Evolutionary conservation across 2,888 invertebrate genomes (phyloP).

Genomic region (Exephanes ischioxanthus): DNA sequence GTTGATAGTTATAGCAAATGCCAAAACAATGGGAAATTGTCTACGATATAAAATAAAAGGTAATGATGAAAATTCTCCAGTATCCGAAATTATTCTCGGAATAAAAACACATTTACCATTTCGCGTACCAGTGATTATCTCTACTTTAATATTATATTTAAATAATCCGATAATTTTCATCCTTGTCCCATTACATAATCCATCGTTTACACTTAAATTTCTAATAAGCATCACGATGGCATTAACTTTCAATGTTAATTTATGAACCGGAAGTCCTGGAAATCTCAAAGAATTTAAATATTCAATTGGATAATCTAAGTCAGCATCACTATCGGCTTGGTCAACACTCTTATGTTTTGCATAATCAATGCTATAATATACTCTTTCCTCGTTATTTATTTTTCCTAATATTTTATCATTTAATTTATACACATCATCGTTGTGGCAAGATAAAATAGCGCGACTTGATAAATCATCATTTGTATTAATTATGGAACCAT

Average conservation of each 20-base stretch:
- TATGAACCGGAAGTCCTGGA: slow-evolving; percentile 53
- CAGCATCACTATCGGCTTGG: background rate
- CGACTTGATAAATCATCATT: too few species aligned
- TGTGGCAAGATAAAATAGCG: background rate
- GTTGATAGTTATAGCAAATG: background rate
- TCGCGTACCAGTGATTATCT: background rate
- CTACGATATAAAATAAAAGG: slow-evolving; percentile 38
- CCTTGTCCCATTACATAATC: slow-evolving; percentile 61
- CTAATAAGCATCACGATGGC: slow-evolving; percentile 57
- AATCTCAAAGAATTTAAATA: too few species aligned
- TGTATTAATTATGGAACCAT: too few species aligned
- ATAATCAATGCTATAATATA: slow-evolving; percentile 12
- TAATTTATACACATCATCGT: background rate
- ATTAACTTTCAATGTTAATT: slow-evolving; percentile 60
- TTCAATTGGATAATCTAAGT: slow-evolving; percentile 44
- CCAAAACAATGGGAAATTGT: slow-evolving; percentile 7
- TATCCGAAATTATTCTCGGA: slow-evolving; percentile 21
- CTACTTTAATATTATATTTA: slow-evolving; percentile 31
- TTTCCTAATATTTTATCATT: slow-evolving; percentile 26
- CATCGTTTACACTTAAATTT: slow-evolving; percentile 62
- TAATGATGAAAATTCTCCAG: slow-evolving; percentile 17
- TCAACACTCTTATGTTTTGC: slow-evolving; percentile 20
- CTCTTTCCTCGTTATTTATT: background rate
- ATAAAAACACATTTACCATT: background rate
- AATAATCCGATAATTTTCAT: too few species aligned